Conservation (phyloP, 2,113 vertebrate genomes). For the Cathartes aura region DNA sequence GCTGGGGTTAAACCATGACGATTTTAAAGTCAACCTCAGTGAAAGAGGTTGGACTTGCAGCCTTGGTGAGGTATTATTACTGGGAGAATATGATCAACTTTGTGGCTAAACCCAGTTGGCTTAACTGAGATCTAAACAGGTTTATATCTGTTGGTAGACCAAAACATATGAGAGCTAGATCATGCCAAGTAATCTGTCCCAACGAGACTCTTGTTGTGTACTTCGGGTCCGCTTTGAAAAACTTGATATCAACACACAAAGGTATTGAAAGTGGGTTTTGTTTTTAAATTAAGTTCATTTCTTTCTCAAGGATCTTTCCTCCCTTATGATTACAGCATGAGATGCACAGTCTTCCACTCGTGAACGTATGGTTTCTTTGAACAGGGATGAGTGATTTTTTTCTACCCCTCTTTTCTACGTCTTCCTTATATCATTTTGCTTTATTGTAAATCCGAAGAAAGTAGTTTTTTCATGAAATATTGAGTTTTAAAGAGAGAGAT, state of each 20-base stretch:
- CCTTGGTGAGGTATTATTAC: not conserved
- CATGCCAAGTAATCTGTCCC: not conserved
- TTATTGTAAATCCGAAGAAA: not conserved
- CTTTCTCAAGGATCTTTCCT: not conserved
- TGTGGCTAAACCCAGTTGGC: not conserved
- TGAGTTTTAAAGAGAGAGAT: not conserved
- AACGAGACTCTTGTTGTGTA: not conserved
- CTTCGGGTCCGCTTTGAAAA: not conserved
- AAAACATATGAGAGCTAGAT: not conserved
- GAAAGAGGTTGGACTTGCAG: not conserved
- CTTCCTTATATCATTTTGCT: not conserved
- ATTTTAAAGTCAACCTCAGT: too few species aligned
- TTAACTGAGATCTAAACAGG: not conserved
- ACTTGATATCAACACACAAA: not conserved
- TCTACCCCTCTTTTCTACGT: not conserved
- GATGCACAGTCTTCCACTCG: not conserved
- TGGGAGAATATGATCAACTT: not conserved
- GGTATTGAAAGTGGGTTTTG: not conserved
- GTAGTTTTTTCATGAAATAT: not conserved
- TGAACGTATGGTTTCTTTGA: not conserved
- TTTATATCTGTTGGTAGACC: not conserved
- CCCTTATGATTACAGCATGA: not conserved
- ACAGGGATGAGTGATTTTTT: not conserved
- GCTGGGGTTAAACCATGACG: too few species aligned
- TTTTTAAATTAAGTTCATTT: not conserved